Conservation (phyloP, 2,113 vertebrate species). For the Dasyprocta punctata region DNA sequence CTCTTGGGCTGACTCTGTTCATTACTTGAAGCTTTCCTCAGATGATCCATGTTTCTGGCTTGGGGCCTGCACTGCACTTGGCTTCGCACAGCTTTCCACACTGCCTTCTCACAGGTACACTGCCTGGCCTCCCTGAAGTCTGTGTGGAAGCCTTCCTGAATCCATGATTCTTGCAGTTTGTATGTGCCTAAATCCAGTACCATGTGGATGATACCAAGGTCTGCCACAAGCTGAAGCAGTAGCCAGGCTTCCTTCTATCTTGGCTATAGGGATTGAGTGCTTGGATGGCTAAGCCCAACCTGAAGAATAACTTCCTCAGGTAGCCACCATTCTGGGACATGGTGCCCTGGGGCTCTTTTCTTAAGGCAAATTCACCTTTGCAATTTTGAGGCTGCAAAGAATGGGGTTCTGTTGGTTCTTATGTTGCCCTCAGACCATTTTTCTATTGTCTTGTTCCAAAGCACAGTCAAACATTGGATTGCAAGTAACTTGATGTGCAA, state of each 20-base stretch:
- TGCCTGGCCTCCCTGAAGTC: too few relatives aligned
- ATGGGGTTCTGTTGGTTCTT: background rate
- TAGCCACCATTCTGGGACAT: too few relatives aligned
- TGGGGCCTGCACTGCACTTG: background rate
- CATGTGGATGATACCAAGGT: background rate
- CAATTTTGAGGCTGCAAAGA: too few relatives aligned
- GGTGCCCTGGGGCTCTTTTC: too few relatives aligned
- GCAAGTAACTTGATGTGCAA: background rate
- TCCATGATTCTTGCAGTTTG: background rate
- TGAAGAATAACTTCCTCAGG: background rate
- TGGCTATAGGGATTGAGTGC: background rate
- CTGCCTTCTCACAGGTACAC: too few relatives aligned
- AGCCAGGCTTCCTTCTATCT: background rate
- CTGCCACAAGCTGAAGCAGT: background rate
- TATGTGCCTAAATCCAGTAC: background rate
- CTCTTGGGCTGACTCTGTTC: background rate
- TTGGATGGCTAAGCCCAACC: background rate
- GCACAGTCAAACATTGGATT: background rate
- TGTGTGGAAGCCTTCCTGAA: too few relatives aligned
- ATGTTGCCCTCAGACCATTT: background rate
- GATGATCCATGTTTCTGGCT: background rate
- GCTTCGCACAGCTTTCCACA: too few relatives aligned
- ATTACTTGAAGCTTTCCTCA: background rate
- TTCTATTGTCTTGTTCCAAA: background rate
- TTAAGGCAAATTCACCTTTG: too few relatives aligned